phyloP scores from a whole-genome alignment of 1,140 invertebrate species.

The Parasteatoda tepidariorum region DNA sequence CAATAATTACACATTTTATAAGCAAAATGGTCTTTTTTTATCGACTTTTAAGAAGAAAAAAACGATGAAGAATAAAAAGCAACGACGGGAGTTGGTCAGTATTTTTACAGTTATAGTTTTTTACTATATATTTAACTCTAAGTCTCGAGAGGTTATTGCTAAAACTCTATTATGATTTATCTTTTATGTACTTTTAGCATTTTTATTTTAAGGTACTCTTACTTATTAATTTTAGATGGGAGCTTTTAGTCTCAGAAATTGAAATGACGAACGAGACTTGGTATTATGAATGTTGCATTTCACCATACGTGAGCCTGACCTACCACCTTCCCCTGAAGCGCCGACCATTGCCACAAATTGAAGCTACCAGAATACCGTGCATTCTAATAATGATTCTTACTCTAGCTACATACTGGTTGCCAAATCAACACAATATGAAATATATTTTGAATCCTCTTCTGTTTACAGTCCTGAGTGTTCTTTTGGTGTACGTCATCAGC shows the following conservation, averaged over 20 bases:
- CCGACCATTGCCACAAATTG: background rate
- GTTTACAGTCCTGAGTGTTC: constrained; percentile 4
- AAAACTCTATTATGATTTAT: too few species aligned
- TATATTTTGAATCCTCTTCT: background rate
- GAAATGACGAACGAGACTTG: background rate
- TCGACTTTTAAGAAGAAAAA: too few species aligned
- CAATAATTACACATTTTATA: too few species aligned
- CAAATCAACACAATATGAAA: constrained; percentile 4
- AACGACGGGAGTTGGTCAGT: too few species aligned
- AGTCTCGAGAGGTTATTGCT: too few species aligned
- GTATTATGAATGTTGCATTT: constrained; percentile 11
- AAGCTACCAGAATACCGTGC: constrained; percentile 18
- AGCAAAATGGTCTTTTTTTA: too few species aligned
- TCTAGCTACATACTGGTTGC: constrained; percentile 42
- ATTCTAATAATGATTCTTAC: constrained; percentile 1
- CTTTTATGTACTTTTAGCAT: too few species aligned
- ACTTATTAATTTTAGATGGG: too few species aligned
- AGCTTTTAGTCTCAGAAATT: background rate
- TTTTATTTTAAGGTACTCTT: too few species aligned
- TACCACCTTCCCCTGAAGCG: background rate
- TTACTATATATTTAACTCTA: too few species aligned
- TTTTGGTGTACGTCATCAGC: constrained; percentile 4
- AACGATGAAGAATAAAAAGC: too few species aligned
- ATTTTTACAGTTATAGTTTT: too few species aligned
- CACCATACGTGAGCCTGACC: constrained; percentile 26